A percentile compares a stretch with the other conserved stretches of the same genome.
Conservation (phyloP, 1,140 invertebrate species). For the Aporrectodea caliginosa region DNA sequence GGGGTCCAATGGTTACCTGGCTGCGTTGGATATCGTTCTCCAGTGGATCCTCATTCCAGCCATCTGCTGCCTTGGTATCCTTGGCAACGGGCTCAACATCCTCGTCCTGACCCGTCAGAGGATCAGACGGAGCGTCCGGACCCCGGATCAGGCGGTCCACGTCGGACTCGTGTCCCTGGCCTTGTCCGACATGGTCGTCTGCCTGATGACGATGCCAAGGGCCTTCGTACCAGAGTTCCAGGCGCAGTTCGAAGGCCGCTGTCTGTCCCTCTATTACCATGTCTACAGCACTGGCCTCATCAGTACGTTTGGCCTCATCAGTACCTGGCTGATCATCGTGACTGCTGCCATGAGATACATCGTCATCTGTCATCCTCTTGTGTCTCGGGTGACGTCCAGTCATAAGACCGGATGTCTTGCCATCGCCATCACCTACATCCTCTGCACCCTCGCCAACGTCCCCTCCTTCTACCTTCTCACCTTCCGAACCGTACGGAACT, state of each 20-base stretch:
- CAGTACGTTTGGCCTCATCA: neutral
- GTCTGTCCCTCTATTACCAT: neutral
- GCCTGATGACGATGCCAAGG: neutral
- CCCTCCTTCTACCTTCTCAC: slow-evolving; percentile 10
- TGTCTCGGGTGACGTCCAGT: neutral
- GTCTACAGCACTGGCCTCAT: slow-evolving; percentile 3
- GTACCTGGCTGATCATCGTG: slow-evolving; percentile 16
- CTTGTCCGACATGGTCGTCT: slow-evolving; percentile 14
- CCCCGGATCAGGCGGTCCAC: slow-evolving; percentile 12
- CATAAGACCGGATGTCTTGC: neutral
- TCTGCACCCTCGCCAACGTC: slow-evolving; percentile 4
- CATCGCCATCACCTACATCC: neutral
- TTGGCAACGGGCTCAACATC: neutral
- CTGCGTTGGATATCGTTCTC: neutral
- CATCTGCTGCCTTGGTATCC: slow-evolving; percentile 3
- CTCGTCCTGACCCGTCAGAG: slow-evolving; percentile 8
- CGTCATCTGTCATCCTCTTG: slow-evolving; percentile 18
- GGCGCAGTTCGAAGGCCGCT: neutral
- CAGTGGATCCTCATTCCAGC: neutral
- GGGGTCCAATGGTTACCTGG: neutral
- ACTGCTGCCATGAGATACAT: slow-evolving; percentile 16
- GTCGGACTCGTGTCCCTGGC: slow-evolving; percentile 7
- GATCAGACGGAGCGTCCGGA: neutral
- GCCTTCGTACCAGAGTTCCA: slow-evolving; percentile 4
- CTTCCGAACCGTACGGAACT: neutral